Evolutionary conservation across 2,888 invertebrate genomes (phyloP).

Genomic region (Steinernema carpocapsae): DNA sequence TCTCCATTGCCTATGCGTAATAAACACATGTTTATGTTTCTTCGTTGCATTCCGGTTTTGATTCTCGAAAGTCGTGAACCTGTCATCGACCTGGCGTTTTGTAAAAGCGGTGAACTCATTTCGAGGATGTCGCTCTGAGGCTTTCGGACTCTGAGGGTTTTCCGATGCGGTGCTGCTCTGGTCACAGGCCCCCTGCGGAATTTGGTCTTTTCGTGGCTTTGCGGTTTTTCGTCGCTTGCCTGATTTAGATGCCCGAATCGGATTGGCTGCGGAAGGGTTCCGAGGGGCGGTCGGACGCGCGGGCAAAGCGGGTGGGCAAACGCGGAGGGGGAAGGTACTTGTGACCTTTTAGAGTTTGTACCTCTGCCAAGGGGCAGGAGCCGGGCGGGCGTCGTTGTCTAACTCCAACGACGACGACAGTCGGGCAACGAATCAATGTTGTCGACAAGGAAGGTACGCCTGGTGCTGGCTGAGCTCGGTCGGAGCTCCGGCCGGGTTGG

Average conservation of each 20-base stretch:
- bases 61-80: too few relatives aligned
- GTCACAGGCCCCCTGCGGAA: neutral
- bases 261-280: slow-evolving; percentile 17
- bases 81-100: too few relatives aligned
- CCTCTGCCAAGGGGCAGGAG: slow-evolving; percentile 23
- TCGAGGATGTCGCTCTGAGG: too few relatives aligned
- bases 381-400: slow-evolving; percentile 2
- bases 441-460: slow-evolving; percentile 23
- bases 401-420: slow-evolving; percentile 1
- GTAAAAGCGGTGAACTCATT: too few relatives aligned
- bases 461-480: too few relatives aligned
- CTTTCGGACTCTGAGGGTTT: too few relatives aligned
- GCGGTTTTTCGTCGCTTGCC: slow-evolving; percentile 21
- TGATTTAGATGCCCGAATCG: slow-evolving; percentile 4
- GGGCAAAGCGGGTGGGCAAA: slow-evolving; percentile 15
- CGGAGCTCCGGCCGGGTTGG: neutral
- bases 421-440: slow-evolving; percentile 18
- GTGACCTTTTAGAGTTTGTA: slow-evolving; percentile 35
- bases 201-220: neutral
- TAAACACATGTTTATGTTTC: too few relatives aligned
- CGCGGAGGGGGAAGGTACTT: slow-evolving; percentile 30
- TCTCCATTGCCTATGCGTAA: neutral
- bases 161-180: too few relatives aligned
- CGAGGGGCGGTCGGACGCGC: neutral
- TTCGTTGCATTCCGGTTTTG: too few relatives aligned